These are phyloP conservation scores for Dinomys branickii DNA, from an alignment of 2,113 vertebrate species.

Conservation along the genomic window DNA sequence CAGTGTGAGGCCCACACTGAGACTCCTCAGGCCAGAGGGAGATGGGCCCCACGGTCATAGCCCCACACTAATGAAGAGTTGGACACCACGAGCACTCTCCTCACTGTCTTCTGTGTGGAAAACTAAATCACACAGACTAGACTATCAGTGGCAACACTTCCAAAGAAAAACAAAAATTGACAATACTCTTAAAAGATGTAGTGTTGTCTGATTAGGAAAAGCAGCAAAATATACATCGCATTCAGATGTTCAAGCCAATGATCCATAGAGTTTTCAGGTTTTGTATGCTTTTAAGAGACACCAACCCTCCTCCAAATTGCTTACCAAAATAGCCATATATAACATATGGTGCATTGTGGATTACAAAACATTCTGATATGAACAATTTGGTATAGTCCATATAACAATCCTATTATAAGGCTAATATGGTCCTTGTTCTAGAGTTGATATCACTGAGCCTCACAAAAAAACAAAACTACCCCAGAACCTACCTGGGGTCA, in stretches of 20 bases:
- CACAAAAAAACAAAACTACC: background rate
- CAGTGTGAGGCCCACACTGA: background rate
- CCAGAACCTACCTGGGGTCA: background rate
- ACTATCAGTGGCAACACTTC: background rate
- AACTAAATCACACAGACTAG: background rate
- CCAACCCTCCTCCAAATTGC: background rate
- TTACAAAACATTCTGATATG: background rate
- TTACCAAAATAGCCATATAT: background rate
- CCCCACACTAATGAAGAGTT: background rate
- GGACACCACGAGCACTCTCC: fast-evolving
- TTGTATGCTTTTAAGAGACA: background rate
- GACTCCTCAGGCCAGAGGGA: background rate
- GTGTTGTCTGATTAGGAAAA: background rate
- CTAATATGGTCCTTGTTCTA: background rate
- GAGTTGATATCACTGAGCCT: background rate
- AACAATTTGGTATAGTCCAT: background rate
- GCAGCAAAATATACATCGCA: background rate
- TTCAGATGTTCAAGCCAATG: background rate
- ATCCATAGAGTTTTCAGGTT: background rate
- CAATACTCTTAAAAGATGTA: background rate
- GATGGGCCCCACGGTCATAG: background rate
- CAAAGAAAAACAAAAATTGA: background rate
- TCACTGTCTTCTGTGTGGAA: background rate
- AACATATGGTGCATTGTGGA: too few species aligned
- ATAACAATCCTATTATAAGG: background rate